Evolutionary conservation across 2,797 vertebrate species (phyloP).

Genomic region (Sebastes iracundus): DNA sequence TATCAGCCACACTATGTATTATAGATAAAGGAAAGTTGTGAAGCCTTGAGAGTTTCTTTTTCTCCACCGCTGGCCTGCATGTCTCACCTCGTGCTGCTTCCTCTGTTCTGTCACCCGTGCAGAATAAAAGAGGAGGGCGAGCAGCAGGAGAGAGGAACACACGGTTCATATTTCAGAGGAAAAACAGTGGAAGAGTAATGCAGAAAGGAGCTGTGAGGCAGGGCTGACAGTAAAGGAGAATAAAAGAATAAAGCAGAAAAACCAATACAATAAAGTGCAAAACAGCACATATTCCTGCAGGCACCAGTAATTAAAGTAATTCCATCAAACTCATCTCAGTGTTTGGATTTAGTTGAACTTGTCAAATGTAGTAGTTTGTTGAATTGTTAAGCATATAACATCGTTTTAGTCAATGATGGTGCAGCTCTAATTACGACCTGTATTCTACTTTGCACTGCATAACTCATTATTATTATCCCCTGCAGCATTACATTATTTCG

Average conservation of each 20-base stretch:
- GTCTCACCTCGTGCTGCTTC: conserved; percentile 32
- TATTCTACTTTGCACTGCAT: background rate
- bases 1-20: conserved; percentile 59
- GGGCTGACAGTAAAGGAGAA: background rate
- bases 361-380: background rate
- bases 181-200: conserved; percentile 3
- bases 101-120: conserved; percentile 39
- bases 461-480: background rate
- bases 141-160: conserved; percentile 24
- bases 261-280: background rate
- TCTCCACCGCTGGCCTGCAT: conserved; percentile 27
- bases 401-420: background rate
- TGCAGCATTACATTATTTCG: background rate
- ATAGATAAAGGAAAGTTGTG: conserved; percentile 62
- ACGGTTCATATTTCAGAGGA: conserved; percentile 3
- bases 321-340: background rate
- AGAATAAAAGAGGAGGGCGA: conserved; percentile 41
- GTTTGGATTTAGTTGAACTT: background rate
- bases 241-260: background rate
- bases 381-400: background rate
- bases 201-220: background rate
- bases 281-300: background rate
- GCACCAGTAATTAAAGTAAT: background rate
- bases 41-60: conserved; percentile 47
- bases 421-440: background rate